These are phyloP conservation scores for Drosophila parthenogenetica DNA, from an alignment of 2,888 invertebrate genomes.

Conservation along the genomic window DNA sequence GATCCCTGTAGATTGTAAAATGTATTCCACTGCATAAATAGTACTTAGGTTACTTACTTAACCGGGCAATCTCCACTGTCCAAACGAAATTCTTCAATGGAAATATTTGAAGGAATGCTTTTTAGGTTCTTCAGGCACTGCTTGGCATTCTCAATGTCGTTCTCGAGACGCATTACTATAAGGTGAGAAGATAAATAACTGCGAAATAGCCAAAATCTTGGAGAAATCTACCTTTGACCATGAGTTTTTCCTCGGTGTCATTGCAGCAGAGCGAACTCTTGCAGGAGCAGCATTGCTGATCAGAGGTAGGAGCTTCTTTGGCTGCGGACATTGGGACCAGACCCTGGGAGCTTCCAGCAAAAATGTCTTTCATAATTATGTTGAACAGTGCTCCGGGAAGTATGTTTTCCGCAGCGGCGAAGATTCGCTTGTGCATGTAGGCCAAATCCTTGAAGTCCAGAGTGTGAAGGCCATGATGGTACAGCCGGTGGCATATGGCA, in stretches of 20 bases:
- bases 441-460: conserved; percentile 77
- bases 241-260: conserved; percentile 79
- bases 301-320: neutral
- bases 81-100: conserved; percentile 50
- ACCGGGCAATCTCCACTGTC: conserved; percentile 43
- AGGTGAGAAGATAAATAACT: neutral
- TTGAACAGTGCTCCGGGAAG: conserved; percentile 77
- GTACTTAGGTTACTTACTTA: conserved; percentile 31
- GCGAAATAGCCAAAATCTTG: neutral
- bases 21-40: no score
- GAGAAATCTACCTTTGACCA: conserved; percentile 74
- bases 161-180: conserved; percentile 79
- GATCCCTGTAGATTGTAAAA: conserved; percentile 21
- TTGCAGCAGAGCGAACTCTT: conserved; percentile 71
- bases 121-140: conserved; percentile 72
- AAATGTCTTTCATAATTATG: conserved; percentile 69
- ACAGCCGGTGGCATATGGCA: conserved; percentile 78
- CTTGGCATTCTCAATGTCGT: conserved; percentile 79
- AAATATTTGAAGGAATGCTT: conserved; percentile 61
- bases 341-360: conserved; percentile 32
- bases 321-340: neutral
- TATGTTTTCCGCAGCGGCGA: conserved; percentile 76
- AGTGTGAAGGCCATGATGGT: conserved; percentile 77
- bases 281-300: conserved; percentile 79
- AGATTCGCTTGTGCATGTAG: conserved; percentile 82